Evolutionary conservation across 35 echinoderm and acorn worm genomes (phyloP).

Genomic region (Diadema setosum): DNA sequence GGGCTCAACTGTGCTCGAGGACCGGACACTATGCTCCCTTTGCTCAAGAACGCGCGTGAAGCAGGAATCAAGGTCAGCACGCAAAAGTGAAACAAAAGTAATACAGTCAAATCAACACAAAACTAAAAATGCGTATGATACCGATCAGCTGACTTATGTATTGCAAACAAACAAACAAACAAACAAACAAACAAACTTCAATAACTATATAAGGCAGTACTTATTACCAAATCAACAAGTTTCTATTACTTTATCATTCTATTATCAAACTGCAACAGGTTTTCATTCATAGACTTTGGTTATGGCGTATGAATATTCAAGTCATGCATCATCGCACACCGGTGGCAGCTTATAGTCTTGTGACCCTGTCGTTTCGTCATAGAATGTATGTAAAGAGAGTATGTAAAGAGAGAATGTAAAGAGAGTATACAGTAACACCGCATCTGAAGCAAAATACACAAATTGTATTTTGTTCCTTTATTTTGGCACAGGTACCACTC

Average conservation of each 20-base stretch:
- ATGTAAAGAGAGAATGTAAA: too few relatives aligned
- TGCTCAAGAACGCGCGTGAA: conserved; percentile 26
- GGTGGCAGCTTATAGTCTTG: background rate
- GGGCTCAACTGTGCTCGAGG: conserved; percentile 78
- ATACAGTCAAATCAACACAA: too few relatives aligned
- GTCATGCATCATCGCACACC: background rate
- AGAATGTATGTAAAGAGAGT: too few relatives aligned
- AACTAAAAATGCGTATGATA: too few relatives aligned
- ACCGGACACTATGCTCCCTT: conserved; percentile 46
- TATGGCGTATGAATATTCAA: background rate
- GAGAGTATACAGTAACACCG: background rate
- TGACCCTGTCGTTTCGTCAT: background rate
- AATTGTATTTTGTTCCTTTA: background rate
- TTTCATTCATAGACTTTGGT: background rate
- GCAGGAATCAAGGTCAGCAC: background rate
- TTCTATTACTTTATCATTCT: background rate
- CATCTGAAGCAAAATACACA: background rate
- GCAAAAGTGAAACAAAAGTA: background rate
- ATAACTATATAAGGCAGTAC: background rate
- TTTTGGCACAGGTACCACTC: background rate
- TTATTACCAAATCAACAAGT: background rate
- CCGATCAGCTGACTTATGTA: background rate
- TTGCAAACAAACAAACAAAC: background rate
- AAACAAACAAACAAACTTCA: background rate
- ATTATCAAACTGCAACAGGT: too few relatives aligned